phyloP scores from a whole-genome alignment of 2,797 vertebrate species.

The Percopsis omiscomaycus region DNA sequence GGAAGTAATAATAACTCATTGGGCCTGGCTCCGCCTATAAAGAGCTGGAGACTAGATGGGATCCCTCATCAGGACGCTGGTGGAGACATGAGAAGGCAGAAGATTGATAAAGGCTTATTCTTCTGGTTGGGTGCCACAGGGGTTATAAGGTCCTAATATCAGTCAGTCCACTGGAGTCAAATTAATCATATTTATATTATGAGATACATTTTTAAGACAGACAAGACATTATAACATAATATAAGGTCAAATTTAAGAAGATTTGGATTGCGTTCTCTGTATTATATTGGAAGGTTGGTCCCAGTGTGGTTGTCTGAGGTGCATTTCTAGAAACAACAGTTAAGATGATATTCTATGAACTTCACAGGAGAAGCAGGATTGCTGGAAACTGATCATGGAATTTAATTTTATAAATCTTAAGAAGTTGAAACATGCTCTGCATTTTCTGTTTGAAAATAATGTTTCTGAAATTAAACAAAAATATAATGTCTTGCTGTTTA shows the following conservation, averaged over 20 bases:
- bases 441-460: too few relatives aligned
- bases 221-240: too few relatives aligned
- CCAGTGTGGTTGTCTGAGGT: conserved; percentile 11
- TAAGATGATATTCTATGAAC: conserved; percentile 40
- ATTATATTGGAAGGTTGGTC: conserved; percentile 13
- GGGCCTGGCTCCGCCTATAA: conserved; percentile 35
- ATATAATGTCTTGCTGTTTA: too few relatives aligned
- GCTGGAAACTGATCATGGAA: conserved; percentile 46
- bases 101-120: conserved; percentile 21
- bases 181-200: too few relatives aligned
- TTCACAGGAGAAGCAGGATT: conserved; percentile 29
- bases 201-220: too few relatives aligned
- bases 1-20: conserved; percentile 69
- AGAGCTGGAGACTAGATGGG: conserved; percentile 25
- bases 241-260: conserved; percentile 1
- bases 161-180: too few relatives aligned
- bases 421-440: too few relatives aligned
- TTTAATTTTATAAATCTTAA: conserved; percentile 19
- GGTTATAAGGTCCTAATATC: too few relatives aligned
- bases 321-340: conserved; percentile 15
- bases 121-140: too few relatives aligned
- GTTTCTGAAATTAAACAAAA: too few relatives aligned
- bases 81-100: conserved; percentile 16
- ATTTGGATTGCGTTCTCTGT: conserved; percentile 7
- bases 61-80: conserved; percentile 18